Percentiles rank a stretch among this genome's conserved stretches.
Evolutionary conservation across 2,797 vertebrate species (phyloP).

Genomic region (Helarctos malayanus): DNA sequence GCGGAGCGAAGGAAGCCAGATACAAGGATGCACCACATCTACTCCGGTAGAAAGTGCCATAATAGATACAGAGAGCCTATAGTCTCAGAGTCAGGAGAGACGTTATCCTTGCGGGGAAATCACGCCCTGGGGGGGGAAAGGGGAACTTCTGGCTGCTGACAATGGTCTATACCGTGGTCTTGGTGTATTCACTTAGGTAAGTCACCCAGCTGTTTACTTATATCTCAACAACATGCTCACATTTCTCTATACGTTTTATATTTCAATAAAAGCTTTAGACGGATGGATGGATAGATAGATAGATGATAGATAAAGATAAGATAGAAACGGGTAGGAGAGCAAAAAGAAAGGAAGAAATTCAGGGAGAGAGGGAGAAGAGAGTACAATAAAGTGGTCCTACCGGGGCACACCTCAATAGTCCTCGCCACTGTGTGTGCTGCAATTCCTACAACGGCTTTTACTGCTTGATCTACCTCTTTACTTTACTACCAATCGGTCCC

Average conservation of each 20-base stretch:
- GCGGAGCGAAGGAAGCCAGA: neutral
- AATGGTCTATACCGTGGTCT: neutral
- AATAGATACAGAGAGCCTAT: neutral
- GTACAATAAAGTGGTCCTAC: neutral
- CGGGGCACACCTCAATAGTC: no score
- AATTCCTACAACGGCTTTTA: neutral
- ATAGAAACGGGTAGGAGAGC: neutral
- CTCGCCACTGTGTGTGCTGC: no score
- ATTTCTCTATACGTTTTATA: neutral
- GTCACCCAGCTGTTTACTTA: neutral
- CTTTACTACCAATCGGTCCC: neutral
- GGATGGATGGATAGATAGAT: neutral
- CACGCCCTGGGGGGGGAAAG: no score
- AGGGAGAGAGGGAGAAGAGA: neutral
- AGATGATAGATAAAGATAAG: neutral
- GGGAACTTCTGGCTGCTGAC: neutral
- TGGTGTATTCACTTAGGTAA: neutral
- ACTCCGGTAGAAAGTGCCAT: neutral
- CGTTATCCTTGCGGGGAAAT: neutral
- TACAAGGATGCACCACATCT: neutral
- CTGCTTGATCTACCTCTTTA: neutral
- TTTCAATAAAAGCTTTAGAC: conserved; percentile 8
- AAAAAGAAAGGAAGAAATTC: neutral
- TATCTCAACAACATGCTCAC: neutral
- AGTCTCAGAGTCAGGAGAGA: neutral